These are phyloP conservation scores for Lithophane ornitopus DNA, from an alignment of 2,888 invertebrate genomes.

Conservation along the genomic window DNA sequence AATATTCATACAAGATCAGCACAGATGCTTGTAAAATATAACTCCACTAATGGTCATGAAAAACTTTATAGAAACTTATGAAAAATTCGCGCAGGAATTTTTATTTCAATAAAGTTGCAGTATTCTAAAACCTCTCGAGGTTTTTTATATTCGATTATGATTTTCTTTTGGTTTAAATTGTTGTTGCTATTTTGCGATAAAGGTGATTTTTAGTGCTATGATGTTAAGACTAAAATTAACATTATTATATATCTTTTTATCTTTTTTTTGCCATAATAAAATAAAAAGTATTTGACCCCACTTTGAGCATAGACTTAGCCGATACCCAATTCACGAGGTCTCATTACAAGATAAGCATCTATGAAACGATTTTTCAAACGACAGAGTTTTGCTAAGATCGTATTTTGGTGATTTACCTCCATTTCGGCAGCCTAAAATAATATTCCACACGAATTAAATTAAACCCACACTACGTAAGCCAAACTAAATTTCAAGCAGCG, in stretches of 20 bases:
- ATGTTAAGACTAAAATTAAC: too few species aligned
- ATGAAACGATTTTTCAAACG: not conserved
- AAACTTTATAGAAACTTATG: constrained; percentile 50
- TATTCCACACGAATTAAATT: constrained; percentile 3
- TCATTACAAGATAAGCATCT: not conserved
- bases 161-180: not conserved
- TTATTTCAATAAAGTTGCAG: constrained; percentile 36
- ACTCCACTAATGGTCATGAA: constrained; percentile 57
- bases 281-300: not conserved
- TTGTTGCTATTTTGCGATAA: not conserved
- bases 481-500: constrained; percentile 35
- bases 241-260: not conserved
- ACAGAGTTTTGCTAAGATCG: not conserved
- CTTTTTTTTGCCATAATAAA: not conserved
- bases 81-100: constrained; percentile 45
- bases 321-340: not conserved
- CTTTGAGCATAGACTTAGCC: not conserved
- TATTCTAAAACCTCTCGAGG: constrained; percentile 2
- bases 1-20: constrained; percentile 39
- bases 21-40: constrained; percentile 39
- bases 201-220: not conserved
- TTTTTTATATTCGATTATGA: constrained; percentile 10
- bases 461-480: constrained; percentile 8
- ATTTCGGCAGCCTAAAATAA: not conserved
- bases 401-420: not conserved